A percentile compares a stretch with the other conserved stretches of the same genome.
phyloP scores from a whole-genome alignment of 2,888 invertebrate species.

The Alcis repandata region DNA sequence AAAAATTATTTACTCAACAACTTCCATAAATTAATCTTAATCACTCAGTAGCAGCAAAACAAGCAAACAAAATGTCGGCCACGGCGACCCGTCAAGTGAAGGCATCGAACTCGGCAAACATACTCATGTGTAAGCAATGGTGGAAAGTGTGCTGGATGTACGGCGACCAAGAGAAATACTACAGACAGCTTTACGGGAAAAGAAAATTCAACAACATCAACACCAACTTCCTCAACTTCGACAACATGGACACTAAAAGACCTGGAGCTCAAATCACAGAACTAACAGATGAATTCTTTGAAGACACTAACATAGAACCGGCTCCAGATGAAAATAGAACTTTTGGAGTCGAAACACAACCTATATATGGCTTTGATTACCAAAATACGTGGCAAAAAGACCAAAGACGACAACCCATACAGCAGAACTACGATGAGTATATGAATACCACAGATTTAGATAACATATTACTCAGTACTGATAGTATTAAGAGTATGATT shows the following conservation, averaged over 20 bases:
- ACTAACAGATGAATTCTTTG: conserved; percentile 81
- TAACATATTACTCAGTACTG: conserved; percentile 73
- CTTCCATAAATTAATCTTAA: conserved; percentile 45
- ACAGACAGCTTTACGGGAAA: conserved; percentile 92
- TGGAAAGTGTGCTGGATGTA: conserved; percentile 96
- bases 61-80: conserved; percentile 75
- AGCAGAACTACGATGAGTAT: conserved; percentile 75
- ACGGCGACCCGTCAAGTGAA: conserved; percentile 84
- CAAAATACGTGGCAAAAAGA: conserved; percentile 79
- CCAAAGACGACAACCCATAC: conserved; percentile 84
- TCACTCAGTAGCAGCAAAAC: conserved; percentile 45
- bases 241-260: conserved; percentile 71
- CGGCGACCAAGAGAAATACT: conserved; percentile 94
- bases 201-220: conserved; percentile 78
- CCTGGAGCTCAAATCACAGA: conserved; percentile 84
- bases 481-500: conserved; percentile 77
- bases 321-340: conserved; percentile 73
- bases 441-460: conserved; percentile 75
- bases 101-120: conserved; percentile 88
- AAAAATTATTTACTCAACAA: conserved; percentile 6
- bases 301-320: conserved; percentile 75
- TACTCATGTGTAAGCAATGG: conserved; percentile 95
- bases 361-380: conserved; percentile 75
- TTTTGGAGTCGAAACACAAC: conserved; percentile 73
- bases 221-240: conserved; percentile 69